Base-by-base conservation (phyloP, 2,888 invertebrate genomes). In the Parnassius mnemosyne region DNA sequence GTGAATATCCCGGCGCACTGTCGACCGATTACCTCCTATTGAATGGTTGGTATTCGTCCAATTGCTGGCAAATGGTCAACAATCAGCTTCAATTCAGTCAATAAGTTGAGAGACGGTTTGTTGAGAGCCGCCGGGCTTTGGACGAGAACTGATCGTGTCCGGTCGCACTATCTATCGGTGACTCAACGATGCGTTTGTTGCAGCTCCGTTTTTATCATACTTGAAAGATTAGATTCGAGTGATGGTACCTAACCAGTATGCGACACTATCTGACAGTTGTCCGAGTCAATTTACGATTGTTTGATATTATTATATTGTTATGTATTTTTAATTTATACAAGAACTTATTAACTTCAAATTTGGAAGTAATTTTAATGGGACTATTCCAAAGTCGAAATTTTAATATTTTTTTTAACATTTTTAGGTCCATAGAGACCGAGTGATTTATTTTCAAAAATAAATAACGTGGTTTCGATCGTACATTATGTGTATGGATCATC, bases 11-110 rank as follows among this genome's bases (percentile, higher is more conserved):
- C 79, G 74, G 69, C 81, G 34, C 25, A 81, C 76, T 78, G 76
- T 78, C 78, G 69, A 51, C 61, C 81, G 82, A 83, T 85, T 79
- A 81, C 73, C 77, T 73, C 68, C 79, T 72, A 79, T 78, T 84
- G 79, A 78, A 58, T 68, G 68, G 63, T 59, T 53, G 58, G 65
- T 75, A 71, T 77, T 71, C 68, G 69, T 66, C 66, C 90, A 90
- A 90, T 90, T 90, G 90, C 74, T 77, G 78, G 79, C 81, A 88
- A 90, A 87, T 89, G 81, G 83, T 66, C 81, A 72, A 80, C 90
- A 90, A 90, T 90, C 89, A 88, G 74, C 78, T 72, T 69, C 90
- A 90, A 90, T 90, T 90, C 72, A 79, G 77, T 81, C 90, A 89
- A 89, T 90, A 86, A 85, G 75, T 79, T 72, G 58, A 62, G 76